Conservation (phyloP, 2,797 vertebrate species). For the Pogoniulus pusillus region DNA sequence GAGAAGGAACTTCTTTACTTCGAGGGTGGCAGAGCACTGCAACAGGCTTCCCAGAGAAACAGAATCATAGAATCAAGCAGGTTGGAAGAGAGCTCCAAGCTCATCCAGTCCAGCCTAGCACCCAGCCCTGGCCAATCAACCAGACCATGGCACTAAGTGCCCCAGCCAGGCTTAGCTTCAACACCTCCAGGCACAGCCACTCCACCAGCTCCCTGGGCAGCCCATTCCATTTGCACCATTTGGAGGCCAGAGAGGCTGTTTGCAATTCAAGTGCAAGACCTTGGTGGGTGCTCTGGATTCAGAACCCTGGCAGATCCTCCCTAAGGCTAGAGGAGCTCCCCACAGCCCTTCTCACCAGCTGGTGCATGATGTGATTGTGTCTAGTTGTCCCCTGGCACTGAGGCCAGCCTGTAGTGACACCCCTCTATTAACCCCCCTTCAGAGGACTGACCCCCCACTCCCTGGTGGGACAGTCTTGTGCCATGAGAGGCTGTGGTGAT, state of each 20-base stretch:
- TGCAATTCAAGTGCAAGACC: not conserved
- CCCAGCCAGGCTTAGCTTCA: too few relatives aligned
- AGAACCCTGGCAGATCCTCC: not conserved
- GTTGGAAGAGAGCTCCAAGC: too few relatives aligned
- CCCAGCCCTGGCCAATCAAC: too few relatives aligned
- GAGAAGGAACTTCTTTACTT: too few relatives aligned
- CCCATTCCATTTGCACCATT: too few relatives aligned
- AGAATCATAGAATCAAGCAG: too few relatives aligned
- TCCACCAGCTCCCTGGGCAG: too few relatives aligned
- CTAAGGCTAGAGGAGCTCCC: not conserved
- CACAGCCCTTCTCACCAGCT: fast-evolving
- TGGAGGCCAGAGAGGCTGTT: fast-evolving
- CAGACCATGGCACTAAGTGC: too few relatives aligned
- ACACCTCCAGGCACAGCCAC: too few relatives aligned
- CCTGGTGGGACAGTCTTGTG: fast-evolving
- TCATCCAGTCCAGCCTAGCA: too few relatives aligned
- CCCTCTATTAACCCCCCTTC: fast-evolving
- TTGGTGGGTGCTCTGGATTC: not conserved
- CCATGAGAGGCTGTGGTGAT: fast-evolving
- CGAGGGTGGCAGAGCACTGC: too few relatives aligned
- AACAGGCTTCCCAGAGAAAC: too few relatives aligned
- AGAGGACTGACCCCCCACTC: not conserved
- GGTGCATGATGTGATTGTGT: fast-evolving
- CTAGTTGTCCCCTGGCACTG: not conserved
- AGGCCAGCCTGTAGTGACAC: not conserved